Evolutionary conservation across 2,113 vertebrate species (phyloP).

Genomic region (Macquaria australasica): DNA sequence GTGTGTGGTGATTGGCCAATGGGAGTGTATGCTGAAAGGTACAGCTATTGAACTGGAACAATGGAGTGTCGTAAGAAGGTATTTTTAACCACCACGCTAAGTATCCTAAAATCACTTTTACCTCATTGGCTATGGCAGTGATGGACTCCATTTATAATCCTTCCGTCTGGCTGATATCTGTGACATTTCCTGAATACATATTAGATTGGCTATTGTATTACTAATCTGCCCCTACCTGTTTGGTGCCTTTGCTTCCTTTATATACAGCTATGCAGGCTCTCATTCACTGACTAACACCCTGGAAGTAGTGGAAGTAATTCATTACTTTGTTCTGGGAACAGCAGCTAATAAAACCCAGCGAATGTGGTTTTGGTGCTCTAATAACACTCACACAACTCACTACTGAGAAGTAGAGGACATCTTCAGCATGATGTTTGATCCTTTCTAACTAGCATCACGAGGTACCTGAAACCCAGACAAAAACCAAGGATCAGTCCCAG

Average conservation of each 20-base stretch:
- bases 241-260: constrained; percentile 39
- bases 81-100: constrained; percentile 67
- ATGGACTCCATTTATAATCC: constrained; percentile 40
- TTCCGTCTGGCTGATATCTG: constrained; percentile 42
- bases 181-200: constrained; percentile 56
- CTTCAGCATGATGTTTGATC: neutral
- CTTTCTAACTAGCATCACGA: neutral
- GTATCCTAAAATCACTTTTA: constrained; percentile 38
- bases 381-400: constrained; percentile 3
- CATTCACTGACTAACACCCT: constrained; percentile 40
- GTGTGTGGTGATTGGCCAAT: constrained; percentile 12
- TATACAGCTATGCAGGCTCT: constrained; percentile 4
- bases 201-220: constrained; percentile 45
- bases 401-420: neutral
- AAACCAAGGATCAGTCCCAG: neutral
- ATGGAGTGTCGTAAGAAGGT: constrained; percentile 57
- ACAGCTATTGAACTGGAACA: constrained; percentile 62
- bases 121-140: constrained; percentile 35
- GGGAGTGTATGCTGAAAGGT: constrained; percentile 37
- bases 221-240: constrained; percentile 50
- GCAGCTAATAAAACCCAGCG: neutral
- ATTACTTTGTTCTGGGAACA: constrained; percentile 24
- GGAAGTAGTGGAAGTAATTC: constrained; percentile 42
- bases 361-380: constrained; percentile 17
- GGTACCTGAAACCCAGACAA: neutral